Conservation (phyloP, 2,113 vertebrate species). For the Agelaius tricolor region DNA sequence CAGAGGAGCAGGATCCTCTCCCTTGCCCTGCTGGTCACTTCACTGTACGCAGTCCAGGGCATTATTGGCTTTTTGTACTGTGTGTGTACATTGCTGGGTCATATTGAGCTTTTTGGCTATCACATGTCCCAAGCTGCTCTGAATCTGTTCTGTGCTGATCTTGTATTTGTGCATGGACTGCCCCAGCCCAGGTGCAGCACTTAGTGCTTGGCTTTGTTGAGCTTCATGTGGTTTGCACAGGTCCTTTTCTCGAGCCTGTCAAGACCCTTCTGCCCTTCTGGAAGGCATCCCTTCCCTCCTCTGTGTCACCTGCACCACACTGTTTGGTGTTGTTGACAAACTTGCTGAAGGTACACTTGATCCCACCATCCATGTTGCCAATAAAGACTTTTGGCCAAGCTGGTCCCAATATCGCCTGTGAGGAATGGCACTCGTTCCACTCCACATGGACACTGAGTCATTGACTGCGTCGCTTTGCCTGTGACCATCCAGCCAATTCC, state of each 20-base stretch:
- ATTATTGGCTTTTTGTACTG: not conserved
- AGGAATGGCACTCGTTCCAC: not conserved
- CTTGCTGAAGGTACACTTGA: not conserved
- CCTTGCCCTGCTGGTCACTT: not conserved
- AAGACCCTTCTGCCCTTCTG: not conserved
- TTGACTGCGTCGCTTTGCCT: rapidly evolving
- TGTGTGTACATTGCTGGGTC: not conserved
- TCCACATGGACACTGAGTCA: not conserved
- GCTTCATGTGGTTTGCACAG: not conserved
- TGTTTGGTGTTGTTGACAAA: not conserved
- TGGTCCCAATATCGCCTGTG: rapidly evolving
- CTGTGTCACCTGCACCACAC: rapidly evolving
- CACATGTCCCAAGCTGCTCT: not conserved
- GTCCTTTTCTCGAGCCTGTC: not conserved
- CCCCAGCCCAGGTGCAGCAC: not conserved
- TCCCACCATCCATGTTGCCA: not conserved
- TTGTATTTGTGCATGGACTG: not conserved
- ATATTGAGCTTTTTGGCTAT: not conserved
- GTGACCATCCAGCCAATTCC: not conserved
- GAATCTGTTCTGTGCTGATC: not conserved
- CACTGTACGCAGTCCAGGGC: not conserved
- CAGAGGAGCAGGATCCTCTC: not conserved
- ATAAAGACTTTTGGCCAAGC: not conserved
- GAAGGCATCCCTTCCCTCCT: not conserved
- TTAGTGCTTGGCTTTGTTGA: not conserved